phyloP scores from a whole-genome alignment of 1,140 invertebrate species.

The Solen grandis region DNA sequence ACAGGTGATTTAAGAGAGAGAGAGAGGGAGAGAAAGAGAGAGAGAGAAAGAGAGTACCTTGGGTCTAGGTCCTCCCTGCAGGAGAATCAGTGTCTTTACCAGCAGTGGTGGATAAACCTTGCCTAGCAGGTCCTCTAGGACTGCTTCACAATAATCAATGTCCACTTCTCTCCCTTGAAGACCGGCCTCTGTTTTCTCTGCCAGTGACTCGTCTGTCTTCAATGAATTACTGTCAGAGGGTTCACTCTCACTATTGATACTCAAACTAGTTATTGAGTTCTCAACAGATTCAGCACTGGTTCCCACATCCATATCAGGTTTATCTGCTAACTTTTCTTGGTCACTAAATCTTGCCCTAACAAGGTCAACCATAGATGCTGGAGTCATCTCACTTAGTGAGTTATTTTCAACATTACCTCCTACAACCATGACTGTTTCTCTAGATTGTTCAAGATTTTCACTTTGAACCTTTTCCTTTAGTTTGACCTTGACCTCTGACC shows the following conservation, averaged over 20 bases:
- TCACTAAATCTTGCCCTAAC: not conserved
- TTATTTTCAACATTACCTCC: not conserved
- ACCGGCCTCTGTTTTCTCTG: not conserved
- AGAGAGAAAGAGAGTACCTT: slow-evolving; percentile 34
- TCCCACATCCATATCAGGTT: not conserved
- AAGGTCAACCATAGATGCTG: slow-evolving; percentile 31
- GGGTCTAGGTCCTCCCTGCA: slow-evolving; percentile 82
- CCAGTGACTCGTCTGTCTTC: not conserved
- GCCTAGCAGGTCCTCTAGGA: slow-evolving; percentile 83
- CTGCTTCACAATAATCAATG: slow-evolving; percentile 81
- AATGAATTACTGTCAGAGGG: not conserved
- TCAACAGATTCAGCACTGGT: not conserved
- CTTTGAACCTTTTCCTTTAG: not conserved
- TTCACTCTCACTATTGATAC: not conserved
- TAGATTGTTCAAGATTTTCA: not conserved
- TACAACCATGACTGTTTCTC: not conserved
- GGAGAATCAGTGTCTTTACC: slow-evolving; percentile 87
- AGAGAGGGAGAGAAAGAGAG: too few relatives aligned
- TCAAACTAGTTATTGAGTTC: too few relatives aligned
- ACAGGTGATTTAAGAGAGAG: too few relatives aligned
- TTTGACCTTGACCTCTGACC: not conserved
- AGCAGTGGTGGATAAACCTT: slow-evolving; percentile 84
- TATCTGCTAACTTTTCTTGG: not conserved
- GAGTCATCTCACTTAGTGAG: slow-evolving; percentile 15
- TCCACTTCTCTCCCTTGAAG: slow-evolving; percentile 82